Conservation (phyloP, 2,113 vertebrate genomes). For the Sapajus apella region DNA sequence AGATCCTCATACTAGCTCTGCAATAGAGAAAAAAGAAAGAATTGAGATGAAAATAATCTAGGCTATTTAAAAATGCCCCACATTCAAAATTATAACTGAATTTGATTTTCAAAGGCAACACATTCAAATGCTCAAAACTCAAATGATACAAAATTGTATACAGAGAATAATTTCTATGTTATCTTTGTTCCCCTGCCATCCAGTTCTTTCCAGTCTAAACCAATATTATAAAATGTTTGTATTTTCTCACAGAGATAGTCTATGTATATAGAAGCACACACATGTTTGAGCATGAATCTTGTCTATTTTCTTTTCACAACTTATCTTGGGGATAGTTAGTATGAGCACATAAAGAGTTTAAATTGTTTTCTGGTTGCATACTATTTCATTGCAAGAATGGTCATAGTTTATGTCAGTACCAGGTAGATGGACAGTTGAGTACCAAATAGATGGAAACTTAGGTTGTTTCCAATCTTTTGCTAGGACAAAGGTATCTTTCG, state of each 20-base stretch:
- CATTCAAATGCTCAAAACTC: constrained; percentile 57
- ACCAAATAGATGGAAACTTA: not conserved
- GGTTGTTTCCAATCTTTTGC: constrained; percentile 3
- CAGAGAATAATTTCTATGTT: not conserved
- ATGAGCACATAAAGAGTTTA: not conserved
- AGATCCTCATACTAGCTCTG: constrained; percentile 71
- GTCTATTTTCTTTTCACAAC: constrained; percentile 27
- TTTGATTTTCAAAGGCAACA: constrained; percentile 58
- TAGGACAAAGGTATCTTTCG: not conserved
- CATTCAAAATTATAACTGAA: constrained; percentile 57
- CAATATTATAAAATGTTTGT: not conserved
- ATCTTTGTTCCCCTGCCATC: not conserved
- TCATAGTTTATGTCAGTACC: not conserved
- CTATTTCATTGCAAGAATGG: not conserved
- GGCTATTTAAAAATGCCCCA: constrained; percentile 63
- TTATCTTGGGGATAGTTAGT: not conserved
- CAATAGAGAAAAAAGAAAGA: constrained; percentile 60
- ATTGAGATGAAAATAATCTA: constrained; percentile 67
- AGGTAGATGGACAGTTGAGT: not conserved
- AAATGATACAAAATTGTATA: not conserved
- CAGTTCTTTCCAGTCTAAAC: not conserved
- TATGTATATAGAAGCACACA: not conserved
- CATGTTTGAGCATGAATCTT: not conserved
- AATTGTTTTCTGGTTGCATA: constrained; percentile 48
- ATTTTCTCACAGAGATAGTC: constrained; percentile 13